Percentiles rank a stretch among this genome's conserved stretches.
These are phyloP conservation scores for Marronus borbonicus DNA, from an alignment of 2,888 invertebrate genomes.

Conservation along the genomic window DNA sequence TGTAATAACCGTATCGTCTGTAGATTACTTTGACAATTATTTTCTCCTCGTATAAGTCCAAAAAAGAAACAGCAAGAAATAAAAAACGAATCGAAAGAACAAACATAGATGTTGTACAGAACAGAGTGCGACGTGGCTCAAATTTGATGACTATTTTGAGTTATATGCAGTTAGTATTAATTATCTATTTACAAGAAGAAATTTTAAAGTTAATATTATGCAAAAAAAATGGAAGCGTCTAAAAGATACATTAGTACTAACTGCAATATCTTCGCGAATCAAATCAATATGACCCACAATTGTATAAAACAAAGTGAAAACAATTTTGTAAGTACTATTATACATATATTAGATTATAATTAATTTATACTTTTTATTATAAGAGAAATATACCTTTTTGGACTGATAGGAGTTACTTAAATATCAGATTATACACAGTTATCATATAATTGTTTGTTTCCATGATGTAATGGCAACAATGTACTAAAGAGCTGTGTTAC, in stretches of 20 bases:
- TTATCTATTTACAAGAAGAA: background rate
- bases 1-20: slow-evolving; percentile 66
- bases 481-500: background rate
- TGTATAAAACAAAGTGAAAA: slow-evolving; percentile 22
- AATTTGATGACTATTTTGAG: slow-evolving; percentile 21
- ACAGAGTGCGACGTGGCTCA: slow-evolving; percentile 34
- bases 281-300: slow-evolving; percentile 37
- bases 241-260: slow-evolving; percentile 6
- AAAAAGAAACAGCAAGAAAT: slow-evolving; percentile 53
- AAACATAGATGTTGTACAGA: slow-evolving; percentile 26
- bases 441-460: slow-evolving; percentile 61
- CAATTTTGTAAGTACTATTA: slow-evolving; percentile 36
- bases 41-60: slow-evolving; percentile 55
- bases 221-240: background rate
- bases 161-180: slow-evolving; percentile 28
- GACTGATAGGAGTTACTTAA: slow-evolving; percentile 61
- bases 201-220: too few relatives aligned
- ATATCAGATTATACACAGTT: slow-evolving; percentile 63
- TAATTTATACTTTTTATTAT: slow-evolving; percentile 46
- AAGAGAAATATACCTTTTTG: slow-evolving; percentile 58
- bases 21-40: slow-evolving; percentile 59
- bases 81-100: slow-evolving; percentile 48
- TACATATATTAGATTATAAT: slow-evolving; percentile 39
- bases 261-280: slow-evolving; percentile 26
- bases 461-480: background rate